Evolutionary conservation across 2,113 vertebrate species (phyloP).

Genomic region (Ahaetulla prasina): DNA sequence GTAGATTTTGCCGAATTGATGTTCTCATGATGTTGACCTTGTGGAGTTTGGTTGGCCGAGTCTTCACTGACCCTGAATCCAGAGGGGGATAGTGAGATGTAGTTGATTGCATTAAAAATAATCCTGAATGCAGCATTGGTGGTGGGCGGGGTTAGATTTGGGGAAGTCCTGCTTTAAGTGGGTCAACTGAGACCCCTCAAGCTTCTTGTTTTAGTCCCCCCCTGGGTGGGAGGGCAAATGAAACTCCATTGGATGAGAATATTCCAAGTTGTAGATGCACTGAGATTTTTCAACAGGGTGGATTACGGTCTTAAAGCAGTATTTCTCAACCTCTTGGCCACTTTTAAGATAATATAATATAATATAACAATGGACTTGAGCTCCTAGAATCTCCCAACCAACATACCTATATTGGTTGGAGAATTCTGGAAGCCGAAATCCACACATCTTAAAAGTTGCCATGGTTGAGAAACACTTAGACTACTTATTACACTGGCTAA

Average conservation of each 20-base stretch:
- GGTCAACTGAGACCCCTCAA: neutral
- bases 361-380: neutral
- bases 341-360: too few species aligned
- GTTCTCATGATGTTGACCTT: too few species aligned
- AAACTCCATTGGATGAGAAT: neutral
- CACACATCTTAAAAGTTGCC: neutral
- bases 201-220: neutral
- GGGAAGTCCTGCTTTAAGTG: neutral
- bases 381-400: neutral
- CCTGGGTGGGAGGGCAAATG: neutral
- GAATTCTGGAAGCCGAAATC: neutral
- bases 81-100: neutral
- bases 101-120: neutral
- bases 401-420: neutral
- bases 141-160: neutral
- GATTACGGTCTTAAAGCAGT: neutral
- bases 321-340: neutral
- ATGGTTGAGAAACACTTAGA: neutral
- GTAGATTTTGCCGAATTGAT: neutral
- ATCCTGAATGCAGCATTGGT: neutral
- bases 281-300: neutral
- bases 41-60: neutral
- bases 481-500: neutral
- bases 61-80: neutral
- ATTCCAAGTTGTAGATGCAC: neutral